Conservation (phyloP, 2,113 vertebrate species). For the Tauraco erythrolophus region DNA sequence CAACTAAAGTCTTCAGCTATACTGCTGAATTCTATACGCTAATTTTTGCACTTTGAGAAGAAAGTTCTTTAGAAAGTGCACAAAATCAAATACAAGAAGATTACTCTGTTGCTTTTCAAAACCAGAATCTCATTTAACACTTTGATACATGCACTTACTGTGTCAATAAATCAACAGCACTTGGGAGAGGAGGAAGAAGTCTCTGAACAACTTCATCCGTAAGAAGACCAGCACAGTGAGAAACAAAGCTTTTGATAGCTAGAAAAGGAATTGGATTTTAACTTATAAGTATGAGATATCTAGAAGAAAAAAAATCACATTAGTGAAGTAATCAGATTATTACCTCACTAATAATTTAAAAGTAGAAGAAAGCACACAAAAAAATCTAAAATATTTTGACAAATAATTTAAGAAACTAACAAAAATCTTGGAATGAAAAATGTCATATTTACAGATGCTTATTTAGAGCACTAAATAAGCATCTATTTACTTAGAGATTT, state of each 20-base stretch:
- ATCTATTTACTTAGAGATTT: too few species aligned
- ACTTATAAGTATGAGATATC: neutral
- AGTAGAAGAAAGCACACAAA: neutral
- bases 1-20: neutral
- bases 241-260: conserved; percentile 90
- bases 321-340: neutral
- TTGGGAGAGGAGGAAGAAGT: conserved; percentile 86
- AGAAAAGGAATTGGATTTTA: conserved; percentile 47
- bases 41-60: neutral
- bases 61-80: neutral
- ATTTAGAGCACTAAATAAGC: too few species aligned
- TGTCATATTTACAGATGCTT: neutral
- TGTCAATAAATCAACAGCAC: conserved; percentile 86
- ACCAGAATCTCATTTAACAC: neutral
- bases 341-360: neutral
- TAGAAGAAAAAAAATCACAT: neutral
- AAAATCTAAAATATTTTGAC: neutral
- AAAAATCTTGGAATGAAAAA: neutral
- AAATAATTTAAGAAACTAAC: neutral
- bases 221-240: conserved; percentile 86
- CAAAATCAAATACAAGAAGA: neutral
- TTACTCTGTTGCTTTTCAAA: neutral
- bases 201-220: conserved; percentile 85
- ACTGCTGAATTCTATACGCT: neutral
- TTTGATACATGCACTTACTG: conserved; percentile 82